Evolutionary conservation across 2,113 vertebrate species (phyloP), one percentile per base, ranked within the genome.

Genomic region (Crotalus tigris): DNA sequence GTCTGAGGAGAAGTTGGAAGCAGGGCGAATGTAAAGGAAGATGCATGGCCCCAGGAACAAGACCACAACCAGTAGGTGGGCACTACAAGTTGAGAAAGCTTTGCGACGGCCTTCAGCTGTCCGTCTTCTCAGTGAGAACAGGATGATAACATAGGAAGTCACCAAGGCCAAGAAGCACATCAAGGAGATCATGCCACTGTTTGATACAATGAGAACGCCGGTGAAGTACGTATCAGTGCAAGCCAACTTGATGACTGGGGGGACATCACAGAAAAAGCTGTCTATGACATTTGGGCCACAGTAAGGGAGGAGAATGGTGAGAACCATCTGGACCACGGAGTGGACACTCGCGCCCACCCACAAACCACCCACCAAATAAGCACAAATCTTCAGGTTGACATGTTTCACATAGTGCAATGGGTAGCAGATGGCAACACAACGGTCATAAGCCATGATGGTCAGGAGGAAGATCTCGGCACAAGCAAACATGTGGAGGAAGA

Each of bases 241-340:
- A 19, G 97, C 96, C 94, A 97, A 92, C 69, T 95, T 96, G 89
- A 97, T 95, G 64, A 97, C 95, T 11, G 96, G 49, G 1, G 93
- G 96, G 5, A 97, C 96, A 49, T 97, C 97, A 29, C 97, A 97
- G 89, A 97, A 97, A 92, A 96, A 97, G 91, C 96, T 97, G 2
- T 97, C 94, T 1, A 97, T 95, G 46, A 95, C 0, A 6, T 97
- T 96, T 29, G 96, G 96, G 9, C 97, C 97, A 92, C 97, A 97
- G 49, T 97, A 97, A 54, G 96, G 96, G 11, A 97, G 89, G 23
- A 49, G 92, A 89, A 94, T 53, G 4, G 96, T 97, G 75, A 97
- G 64, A 59, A 96, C 91, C 3, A 95, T 96, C 88, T 97, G 97
- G 55, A 94, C 96, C 4, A 97, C 55, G 3, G 97, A 97, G 26